Base-by-base conservation (phyloP, 2,888 invertebrate genomes). In the Helobdella robusta region DNA sequence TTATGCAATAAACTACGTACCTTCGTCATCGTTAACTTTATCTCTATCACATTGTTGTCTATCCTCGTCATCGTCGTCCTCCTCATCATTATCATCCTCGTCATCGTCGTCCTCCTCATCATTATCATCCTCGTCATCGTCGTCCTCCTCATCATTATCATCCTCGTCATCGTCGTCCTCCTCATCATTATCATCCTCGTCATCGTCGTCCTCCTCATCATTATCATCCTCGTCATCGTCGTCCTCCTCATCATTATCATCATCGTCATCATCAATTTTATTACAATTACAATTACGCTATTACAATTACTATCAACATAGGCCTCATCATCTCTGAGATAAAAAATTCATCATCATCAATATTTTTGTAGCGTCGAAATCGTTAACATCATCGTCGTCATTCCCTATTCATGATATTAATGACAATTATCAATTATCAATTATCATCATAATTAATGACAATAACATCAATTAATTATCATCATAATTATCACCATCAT, bases 111-210 rank as follows among this genome's bases (percentile, higher is more conserved):
- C 64, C 59, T 64, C 64, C 59, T 46, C 59, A 34, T 59, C 65
- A 59, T 59, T 59, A 44, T 65, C 65, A 59, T 65, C 65, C 59
- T 61, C 65, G 44, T 60, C 65, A 65, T 65, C 65, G 59, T 64
- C 64, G 59, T 64, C 64, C 36, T 60, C 58, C n/a, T 32, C 64
- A 64, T 60, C 59, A 25, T 3, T 59, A 58, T 58, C 58, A 30
- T 58, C 58, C 23, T 58, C 58, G 20, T 58, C 58, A 30, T 58
- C 58, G 20, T 58, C 58, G 20, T 58, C 58, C 8, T 58, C 11
- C 15, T 50, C 20, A 50, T 23, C 11, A 50, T 50, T 20, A 50
- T 23, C 11, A 50, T 50, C 58, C 8, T 58, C 58, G 20, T 58
- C 58, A 30, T 58, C 58, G 20, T 58, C 58, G 20, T 58, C 58